Base-by-base conservation (phyloP, 2,888 invertebrate species). In the Eudemis profundana region DNA sequence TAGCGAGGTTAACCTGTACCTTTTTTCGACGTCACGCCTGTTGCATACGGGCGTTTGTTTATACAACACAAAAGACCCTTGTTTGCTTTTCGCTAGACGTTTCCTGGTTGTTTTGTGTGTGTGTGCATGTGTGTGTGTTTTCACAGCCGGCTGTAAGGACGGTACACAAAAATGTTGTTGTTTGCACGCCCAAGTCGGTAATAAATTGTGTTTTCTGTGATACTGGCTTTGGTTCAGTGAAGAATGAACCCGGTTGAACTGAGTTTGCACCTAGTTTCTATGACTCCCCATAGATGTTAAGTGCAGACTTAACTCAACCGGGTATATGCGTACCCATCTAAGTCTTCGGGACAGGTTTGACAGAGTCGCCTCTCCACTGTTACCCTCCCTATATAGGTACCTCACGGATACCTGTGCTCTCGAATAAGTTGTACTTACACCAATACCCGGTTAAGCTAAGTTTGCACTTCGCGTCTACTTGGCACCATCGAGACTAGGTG, bases 21-120 rank as follows among this genome's bases (percentile, higher is more conserved):
- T 68, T 72, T 76, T 72, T 80, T 87, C 88, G 86, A 84, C 87
- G 90, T 89, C 91, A 90, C 82, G 91, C 90, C 90, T 91, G 91
- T 91, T 90, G 91, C 92, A 88, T 89, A 86, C 87, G 81, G 85
- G 79, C 87, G 82, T 90, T 92, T 92, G 92, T 92, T 92, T 91
- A 92, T 90, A 88, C 89, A 91, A 89, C 81, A 90, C 90, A 92
- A 92, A 90, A 91, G 91, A 89, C 91, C 92, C 91, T 85, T 92
- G 92, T 92, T 92, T 92, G 91, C 90, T 92, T 91, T 92, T 90
- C 90, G 90, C 92, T 92, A 92, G 91, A 91, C 92, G 90, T 92
- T 92, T 92, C 91, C 92, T 92, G 92, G 92, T 91, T 90, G 88
- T 91, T 91, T 90, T 90, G 90, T 90, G 87, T 90, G 89, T 84